phyloP scores from a whole-genome alignment of 2,113 vertebrate genomes.

The Microtus pennsylvanicus region DNA sequence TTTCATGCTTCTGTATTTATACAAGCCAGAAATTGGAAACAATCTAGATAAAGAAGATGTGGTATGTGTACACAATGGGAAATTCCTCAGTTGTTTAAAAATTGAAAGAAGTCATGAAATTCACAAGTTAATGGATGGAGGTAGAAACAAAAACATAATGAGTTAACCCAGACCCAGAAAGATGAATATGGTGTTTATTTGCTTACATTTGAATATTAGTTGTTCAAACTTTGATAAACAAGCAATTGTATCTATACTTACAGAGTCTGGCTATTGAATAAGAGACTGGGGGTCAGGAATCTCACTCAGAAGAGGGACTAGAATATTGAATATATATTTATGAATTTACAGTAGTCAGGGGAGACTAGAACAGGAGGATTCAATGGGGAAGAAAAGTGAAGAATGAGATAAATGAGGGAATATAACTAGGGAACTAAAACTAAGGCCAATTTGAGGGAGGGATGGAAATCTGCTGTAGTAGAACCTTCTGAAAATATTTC shows the following conservation, averaged over 20 bases:
- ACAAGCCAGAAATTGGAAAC: neutral
- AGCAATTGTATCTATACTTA: neutral
- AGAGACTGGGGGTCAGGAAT: neutral
- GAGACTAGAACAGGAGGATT: neutral
- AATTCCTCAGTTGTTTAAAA: neutral
- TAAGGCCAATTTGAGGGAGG: neutral
- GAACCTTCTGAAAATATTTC: neutral
- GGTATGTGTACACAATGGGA: neutral
- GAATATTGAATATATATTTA: neutral
- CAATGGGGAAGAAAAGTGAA: too few species aligned
- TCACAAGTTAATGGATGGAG: neutral
- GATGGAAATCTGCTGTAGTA: neutral
- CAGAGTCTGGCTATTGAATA: neutral
- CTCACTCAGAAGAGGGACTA: neutral
- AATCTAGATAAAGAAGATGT: neutral
- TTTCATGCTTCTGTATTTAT: neutral
- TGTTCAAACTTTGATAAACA: neutral
- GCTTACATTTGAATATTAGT: neutral
- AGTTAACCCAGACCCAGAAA: neutral
- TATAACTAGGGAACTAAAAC: neutral
- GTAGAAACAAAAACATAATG: neutral
- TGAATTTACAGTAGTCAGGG: neutral
- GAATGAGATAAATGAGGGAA: too few species aligned
- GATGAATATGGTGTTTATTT: neutral
- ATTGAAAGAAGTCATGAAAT: neutral